Evolutionary conservation across 2,797 vertebrate species (phyloP).

Genomic region (Gymnodraco acuticeps): DNA sequence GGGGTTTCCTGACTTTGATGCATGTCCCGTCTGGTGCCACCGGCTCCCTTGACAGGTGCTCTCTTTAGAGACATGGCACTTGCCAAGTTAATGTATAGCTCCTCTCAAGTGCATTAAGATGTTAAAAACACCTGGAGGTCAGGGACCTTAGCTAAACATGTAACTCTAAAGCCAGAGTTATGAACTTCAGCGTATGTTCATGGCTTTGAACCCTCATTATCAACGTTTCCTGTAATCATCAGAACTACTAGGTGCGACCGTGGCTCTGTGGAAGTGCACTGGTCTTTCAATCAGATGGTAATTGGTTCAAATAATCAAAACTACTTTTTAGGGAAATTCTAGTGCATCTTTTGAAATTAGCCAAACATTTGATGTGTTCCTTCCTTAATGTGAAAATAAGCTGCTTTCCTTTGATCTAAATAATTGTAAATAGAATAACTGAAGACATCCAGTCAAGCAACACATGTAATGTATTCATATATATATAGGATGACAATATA

Average conservation of each 20-base stretch:
- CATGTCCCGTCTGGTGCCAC: slow-evolving; percentile 46
- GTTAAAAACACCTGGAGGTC: slow-evolving; percentile 62
- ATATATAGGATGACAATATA: too few species aligned
- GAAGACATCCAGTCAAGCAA: background rate
- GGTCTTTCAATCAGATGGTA: too few species aligned
- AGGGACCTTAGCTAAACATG: slow-evolving; percentile 61
- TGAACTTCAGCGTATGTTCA: slow-evolving; percentile 22
- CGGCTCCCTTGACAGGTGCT: slow-evolving; percentile 60
- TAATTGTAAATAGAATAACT: background rate
- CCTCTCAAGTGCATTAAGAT: slow-evolving; percentile 46
- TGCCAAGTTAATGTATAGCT: slow-evolving; percentile 53
- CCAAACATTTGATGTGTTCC: too few species aligned
- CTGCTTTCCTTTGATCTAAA: background rate
- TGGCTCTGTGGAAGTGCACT: too few species aligned
- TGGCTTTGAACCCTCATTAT: slow-evolving; percentile 39
- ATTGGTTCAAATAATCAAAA: too few species aligned
- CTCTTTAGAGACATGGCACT: slow-evolving; percentile 41
- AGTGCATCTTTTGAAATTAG: background rate
- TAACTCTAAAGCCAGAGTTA: slow-evolving; percentile 44
- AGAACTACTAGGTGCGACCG: background rate
- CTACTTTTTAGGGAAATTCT: background rate
- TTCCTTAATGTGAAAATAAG: background rate
- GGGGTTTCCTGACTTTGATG: slow-evolving; percentile 68
- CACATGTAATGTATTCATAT: background rate
- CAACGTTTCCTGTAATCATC: background rate